Base-by-base conservation (phyloP, 2,888 invertebrate genomes). In the Pasiphila rectangulata region DNA sequence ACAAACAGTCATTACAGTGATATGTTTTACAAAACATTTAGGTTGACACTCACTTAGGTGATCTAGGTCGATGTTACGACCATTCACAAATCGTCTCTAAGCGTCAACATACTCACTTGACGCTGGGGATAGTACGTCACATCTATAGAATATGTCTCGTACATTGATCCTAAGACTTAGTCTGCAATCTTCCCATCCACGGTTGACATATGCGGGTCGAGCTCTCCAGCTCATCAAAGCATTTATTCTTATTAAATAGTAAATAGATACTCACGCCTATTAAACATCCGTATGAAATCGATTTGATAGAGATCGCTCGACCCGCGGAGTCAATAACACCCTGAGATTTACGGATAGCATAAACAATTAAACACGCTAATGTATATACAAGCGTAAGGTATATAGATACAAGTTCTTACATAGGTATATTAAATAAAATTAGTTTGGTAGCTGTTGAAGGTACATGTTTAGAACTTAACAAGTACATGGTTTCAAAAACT, bases 301-400 rank as follows among this genome's bases (percentile, higher is more conserved):
- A 24, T 41, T 24, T 17, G 30, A 47, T 32, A 36, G 5, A 15
- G 24, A 35, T 37, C 32, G 40, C 48, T 41, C 46, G 38, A 45
- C 49, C 39, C 46, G 45, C 38, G 15, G 40, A 43, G 30, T 54
- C 65, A 75, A 77, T 81, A 84, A 82, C 83, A 84, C 83, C 83
- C 83, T 77, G 76, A 57, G 56, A 63, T 61, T 64, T 27, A 49
- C 17, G 37, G 39, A 64, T 66, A 71, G 54, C 54, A 59, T 46
- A 52, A 32, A 69, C 54, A 35, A 43, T 52, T 58, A 59, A 51
- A 62, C 46, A 55, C 58, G 57, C 60, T 61, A 62, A 25, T 1
- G 25, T 10, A 12, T 27, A 27, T 2, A 9, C 9, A 30, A 30
- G 9, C 30, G 16, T 30, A 30, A 16, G 30, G 30, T 16, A 30